Base-by-base conservation (phyloP, 1,140 invertebrate species). In the Aphidius ervi region DNA sequence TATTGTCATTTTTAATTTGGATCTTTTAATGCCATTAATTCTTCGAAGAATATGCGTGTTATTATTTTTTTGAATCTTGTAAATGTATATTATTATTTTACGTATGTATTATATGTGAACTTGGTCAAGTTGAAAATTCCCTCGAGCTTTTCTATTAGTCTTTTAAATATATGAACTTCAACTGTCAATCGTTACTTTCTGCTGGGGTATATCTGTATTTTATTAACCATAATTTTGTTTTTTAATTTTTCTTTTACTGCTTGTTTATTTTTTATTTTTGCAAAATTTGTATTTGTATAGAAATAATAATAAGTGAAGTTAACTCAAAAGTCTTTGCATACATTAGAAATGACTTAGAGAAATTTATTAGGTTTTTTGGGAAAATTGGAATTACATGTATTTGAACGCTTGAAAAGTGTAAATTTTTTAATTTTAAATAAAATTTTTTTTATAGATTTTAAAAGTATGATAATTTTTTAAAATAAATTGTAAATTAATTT, bases 261-360 rank as follows among this genome's bases (percentile, higher is more conserved):
- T 41, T 62, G 59, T 31, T 43, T 64, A 56, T 60, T 64, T 64
- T 62, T 62, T 63, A 60, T 46, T 58, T 9, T 23, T 53, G 65
- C 61, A 61, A 59, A 63, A 61, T 74, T 77, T 80, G 78, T 79
- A 79, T 80, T 31, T 78, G 76, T 80, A 75, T 77, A 62, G 70
- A 78, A 80, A 79, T 69, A 70, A 78, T 52, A 62, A 79, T 79
- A 80, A 80, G 77, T 79, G 75, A 80, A 79, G 50, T 68, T 67
- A 80, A 80, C 77, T 70, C 67, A 80, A 80, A 68, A 41, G 52
- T 54, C 42, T 16, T 54, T 54, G 41, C 42, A 52, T 80, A 73
- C 73, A 75, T 72, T 75, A 69, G 72, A 77, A 74, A 76, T 62
- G 70, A 77, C 65, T 67, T 75, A 70, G 69, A 54, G 69, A 78